Conservation (phyloP, 2,113 vertebrate genomes). For the Aix galericulata region DNA sequence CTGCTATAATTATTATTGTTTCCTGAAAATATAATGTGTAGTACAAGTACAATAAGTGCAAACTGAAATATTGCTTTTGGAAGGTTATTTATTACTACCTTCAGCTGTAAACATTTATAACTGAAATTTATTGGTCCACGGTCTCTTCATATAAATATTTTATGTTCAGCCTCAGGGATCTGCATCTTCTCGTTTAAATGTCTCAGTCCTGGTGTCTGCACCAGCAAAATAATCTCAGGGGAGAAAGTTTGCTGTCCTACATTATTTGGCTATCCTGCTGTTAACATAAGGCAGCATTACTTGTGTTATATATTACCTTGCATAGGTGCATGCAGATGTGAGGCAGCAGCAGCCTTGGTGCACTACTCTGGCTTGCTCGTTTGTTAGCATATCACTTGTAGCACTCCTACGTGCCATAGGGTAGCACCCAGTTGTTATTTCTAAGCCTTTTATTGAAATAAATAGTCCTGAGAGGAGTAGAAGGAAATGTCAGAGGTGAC, state of each 20-base stretch:
- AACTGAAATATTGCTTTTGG: constrained; percentile 76
- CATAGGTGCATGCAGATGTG: neutral
- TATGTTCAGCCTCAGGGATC: constrained; percentile 76
- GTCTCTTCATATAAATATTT: constrained; percentile 81
- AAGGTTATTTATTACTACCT: constrained; percentile 79
- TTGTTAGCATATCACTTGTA: rapidly evolving
- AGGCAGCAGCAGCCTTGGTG: neutral
- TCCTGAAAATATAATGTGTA: constrained; percentile 71
- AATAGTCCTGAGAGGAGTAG: neutral
- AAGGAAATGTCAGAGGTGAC: neutral
- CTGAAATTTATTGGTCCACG: constrained; percentile 77
- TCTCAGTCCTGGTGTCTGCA: constrained; percentile 70
- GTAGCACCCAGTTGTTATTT: neutral
- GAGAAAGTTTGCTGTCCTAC: constrained; percentile 60
- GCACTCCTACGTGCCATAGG: neutral
- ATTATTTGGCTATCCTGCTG: constrained; percentile 51
- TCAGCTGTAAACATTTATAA: constrained; percentile 78
- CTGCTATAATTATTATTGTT: constrained; percentile 75
- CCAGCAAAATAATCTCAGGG: constrained; percentile 66
- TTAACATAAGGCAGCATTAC: neutral
- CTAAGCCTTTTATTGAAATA: neutral
- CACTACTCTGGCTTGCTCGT: neutral
- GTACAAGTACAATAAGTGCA: constrained; percentile 68
- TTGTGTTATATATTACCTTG: neutral
- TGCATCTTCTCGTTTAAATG: constrained; percentile 73